phyloP scores from a whole-genome alignment of 2,888 invertebrate species.

The Bugulina stolonifera region DNA sequence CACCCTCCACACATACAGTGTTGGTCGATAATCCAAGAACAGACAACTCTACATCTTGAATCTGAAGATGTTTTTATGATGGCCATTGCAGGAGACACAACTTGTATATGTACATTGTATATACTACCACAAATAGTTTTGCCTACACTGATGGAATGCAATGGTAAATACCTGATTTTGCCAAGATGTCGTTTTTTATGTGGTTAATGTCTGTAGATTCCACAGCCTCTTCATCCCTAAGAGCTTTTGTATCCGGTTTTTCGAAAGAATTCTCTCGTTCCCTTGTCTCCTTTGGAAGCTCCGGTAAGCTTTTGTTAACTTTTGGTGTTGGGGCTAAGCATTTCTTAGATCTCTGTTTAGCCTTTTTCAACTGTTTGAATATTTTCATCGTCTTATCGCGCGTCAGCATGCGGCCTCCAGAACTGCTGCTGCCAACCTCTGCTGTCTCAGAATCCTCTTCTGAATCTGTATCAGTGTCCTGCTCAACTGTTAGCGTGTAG shows the following conservation, averaged over 20 bases:
- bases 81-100: too few relatives aligned
- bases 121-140: too few relatives aligned
- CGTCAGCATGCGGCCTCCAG: not conserved
- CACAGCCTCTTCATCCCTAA: not conserved
- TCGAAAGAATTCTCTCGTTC: not conserved
- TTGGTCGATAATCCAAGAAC: too few relatives aligned
- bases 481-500: not conserved
- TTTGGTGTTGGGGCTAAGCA: slow-evolving; percentile 20
- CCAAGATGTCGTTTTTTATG: not conserved
- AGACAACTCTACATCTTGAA: too few relatives aligned
- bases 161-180: slow-evolving; percentile 16
- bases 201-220: not conserved
- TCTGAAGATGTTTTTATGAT: too few relatives aligned
- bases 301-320: slow-evolving; percentile 10
- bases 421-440: not conserved
- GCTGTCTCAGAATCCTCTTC: not conserved
- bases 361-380: slow-evolving; percentile 26
- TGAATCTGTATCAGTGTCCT: not conserved
- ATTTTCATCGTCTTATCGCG: slow-evolving; percentile 11
- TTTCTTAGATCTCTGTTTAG: slow-evolving; percentile 12
- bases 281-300: not conserved
- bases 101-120: too few relatives aligned
- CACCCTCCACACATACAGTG: too few relatives aligned
- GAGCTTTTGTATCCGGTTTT: not conserved
- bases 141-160: too few relatives aligned